Evolutionary conservation across 1,140 invertebrate genomes (phyloP).

Genomic region (Eriocheir sinensis): DNA sequence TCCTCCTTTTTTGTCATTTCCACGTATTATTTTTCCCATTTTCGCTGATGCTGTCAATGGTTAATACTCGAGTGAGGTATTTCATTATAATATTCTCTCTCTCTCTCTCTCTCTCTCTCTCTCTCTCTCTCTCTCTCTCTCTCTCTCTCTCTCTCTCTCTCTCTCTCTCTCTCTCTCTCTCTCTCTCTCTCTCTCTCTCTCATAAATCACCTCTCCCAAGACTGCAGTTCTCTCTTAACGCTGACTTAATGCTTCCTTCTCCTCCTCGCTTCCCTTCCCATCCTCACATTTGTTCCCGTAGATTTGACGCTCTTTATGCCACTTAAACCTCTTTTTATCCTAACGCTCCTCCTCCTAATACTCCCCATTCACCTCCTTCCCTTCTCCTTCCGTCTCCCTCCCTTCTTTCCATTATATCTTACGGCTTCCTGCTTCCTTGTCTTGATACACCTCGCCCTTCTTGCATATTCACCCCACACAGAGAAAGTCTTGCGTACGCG

Average conservation of each 20-base stretch:
- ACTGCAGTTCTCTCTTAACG: neutral
- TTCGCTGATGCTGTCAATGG: too few relatives aligned
- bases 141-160: slow-evolving; percentile 51
- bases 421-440: neutral
- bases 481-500: neutral
- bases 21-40: too few relatives aligned
- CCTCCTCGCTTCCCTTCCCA: neutral
- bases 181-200: slow-evolving; percentile 51
- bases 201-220: neutral
- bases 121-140: slow-evolving; percentile 49
- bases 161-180: slow-evolving; percentile 34
- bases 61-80: too few relatives aligned
- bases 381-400: neutral
- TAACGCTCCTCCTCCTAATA: neutral
- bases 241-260: neutral
- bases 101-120: neutral
- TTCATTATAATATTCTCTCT: too few relatives aligned
- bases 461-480: neutral
- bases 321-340: neutral
- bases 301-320: neutral
- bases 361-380: neutral
- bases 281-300: neutral
- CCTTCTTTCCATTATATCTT: neutral
- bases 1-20: too few relatives aligned
- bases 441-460: neutral